phyloP scores from a whole-genome alignment of 2,797 vertebrate species.

The Mastacembelus armatus region DNA sequence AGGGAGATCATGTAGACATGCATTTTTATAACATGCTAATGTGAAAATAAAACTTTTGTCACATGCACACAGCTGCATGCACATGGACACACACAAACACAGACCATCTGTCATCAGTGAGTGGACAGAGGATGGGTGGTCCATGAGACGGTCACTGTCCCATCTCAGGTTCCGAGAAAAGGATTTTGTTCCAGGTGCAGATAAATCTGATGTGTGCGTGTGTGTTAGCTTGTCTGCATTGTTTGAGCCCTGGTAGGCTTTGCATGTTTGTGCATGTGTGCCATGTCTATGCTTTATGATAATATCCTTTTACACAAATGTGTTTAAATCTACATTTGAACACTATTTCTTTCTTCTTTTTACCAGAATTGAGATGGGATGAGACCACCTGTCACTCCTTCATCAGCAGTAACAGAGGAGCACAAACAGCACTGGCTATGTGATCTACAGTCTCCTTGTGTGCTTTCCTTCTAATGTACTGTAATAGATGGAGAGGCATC shows the following conservation, averaged over 20 bases:
- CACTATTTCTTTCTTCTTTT: neutral
- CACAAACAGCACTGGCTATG: conserved; percentile 46
- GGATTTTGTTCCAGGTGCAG: conserved; percentile 55
- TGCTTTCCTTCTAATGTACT: conserved; percentile 66
- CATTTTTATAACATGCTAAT: conserved; percentile 4
- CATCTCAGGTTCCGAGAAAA: conserved; percentile 62
- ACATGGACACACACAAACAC: neutral
- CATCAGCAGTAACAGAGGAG: conserved; percentile 28
- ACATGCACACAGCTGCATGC: conserved; percentile 5
- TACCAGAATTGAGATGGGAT: conserved; percentile 4
- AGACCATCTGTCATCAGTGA: conserved; percentile 53
- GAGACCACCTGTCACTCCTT: conserved; percentile 35
- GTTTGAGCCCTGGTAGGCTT: neutral
- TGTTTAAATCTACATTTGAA: neutral
- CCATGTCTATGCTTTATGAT: conserved; percentile 2
- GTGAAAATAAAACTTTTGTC: conserved; percentile 16
- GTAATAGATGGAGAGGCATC: conserved; percentile 65
- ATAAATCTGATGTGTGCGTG: neutral
- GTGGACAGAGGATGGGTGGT: conserved; percentile 65
- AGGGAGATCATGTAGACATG: neutral
- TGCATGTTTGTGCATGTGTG: neutral
- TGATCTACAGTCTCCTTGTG: conserved; percentile 40
- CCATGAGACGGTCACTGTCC: conserved; percentile 52
- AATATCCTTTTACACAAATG: neutral
- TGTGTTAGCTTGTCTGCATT: neutral